Evolutionary conservation across 2,113 vertebrate species (phyloP).

Genomic region (Zeus faber): DNA sequence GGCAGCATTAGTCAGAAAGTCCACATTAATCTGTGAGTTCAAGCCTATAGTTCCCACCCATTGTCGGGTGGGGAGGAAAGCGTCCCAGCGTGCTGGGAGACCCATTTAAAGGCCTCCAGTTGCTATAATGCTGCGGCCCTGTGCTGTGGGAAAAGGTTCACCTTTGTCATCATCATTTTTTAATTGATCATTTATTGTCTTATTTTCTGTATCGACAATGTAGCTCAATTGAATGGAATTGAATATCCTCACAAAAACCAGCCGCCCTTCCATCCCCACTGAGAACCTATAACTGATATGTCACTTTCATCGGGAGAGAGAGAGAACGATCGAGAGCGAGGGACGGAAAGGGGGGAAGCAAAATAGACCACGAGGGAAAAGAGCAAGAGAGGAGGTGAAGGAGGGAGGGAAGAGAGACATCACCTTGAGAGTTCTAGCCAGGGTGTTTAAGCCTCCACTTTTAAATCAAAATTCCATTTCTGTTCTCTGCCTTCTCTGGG

Average conservation of each 20-base stretch:
- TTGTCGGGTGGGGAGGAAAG: conserved; percentile 31
- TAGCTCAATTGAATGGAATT: too few relatives aligned
- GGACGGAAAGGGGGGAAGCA: neutral
- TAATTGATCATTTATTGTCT: too few relatives aligned
- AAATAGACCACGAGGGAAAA: neutral
- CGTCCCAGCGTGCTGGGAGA: conserved; percentile 31
- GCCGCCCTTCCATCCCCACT: too few relatives aligned
- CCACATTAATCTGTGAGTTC: conserved; percentile 76
- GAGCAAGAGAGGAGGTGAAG: neutral
- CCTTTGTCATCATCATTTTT: too few relatives aligned
- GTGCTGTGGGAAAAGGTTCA: conserved; percentile 46
- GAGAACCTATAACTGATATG: neutral
- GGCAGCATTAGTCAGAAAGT: conserved; percentile 70
- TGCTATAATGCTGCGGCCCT: conserved; percentile 55
- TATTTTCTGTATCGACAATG: too few relatives aligned
- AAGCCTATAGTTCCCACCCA: conserved; percentile 70
- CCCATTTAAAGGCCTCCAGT: conserved; percentile 42
- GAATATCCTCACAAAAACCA: too few relatives aligned
- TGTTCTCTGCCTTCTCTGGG: conserved; percentile 39
- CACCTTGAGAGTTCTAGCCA: too few relatives aligned
- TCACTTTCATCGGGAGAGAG: neutral
- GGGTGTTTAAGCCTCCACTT: too few relatives aligned
- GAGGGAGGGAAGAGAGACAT: conserved; percentile 21
- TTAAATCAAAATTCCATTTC: conserved; percentile 74
- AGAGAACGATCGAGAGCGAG: conserved; percentile 16